A percentile compares a stretch with the other conserved stretches of the same genome.
Conservation (phyloP, 2,888 invertebrate genomes). For the Drosophila paucipuncta region DNA sequence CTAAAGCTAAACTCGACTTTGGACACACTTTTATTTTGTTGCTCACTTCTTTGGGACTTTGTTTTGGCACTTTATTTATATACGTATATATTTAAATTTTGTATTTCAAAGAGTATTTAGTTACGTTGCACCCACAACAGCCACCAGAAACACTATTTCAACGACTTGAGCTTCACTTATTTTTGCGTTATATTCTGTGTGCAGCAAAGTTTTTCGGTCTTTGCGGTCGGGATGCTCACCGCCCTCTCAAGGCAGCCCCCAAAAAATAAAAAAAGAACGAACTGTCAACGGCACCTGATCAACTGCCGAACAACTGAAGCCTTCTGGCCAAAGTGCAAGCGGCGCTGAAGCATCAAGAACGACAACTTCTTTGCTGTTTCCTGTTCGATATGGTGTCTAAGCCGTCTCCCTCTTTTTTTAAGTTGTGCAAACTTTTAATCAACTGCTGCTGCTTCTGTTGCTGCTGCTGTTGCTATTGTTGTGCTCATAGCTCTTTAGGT, state of each 20-base stretch:
- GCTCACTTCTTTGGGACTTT: conserved; percentile 64
- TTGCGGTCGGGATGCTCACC: conserved; percentile 38
- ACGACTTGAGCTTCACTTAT: conserved; percentile 67
- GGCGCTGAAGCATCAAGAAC: conserved; percentile 48
- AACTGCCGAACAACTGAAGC: conserved; percentile 48
- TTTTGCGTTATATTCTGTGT: conserved; percentile 54
- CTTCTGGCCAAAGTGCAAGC: conserved; percentile 56
- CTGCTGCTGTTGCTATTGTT: conserved; percentile 62
- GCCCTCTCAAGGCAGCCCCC: too few species aligned
- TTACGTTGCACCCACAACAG: conserved; percentile 36
- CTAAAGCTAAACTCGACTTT: conserved; percentile 41
- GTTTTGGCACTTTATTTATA: conserved; percentile 80
- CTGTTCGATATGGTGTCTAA: conserved; percentile 50
- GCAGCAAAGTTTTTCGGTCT: conserved; percentile 58
- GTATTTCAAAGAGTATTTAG: conserved; percentile 79
- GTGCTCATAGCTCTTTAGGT: conserved; percentile 63
- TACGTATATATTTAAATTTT: conserved; percentile 68
- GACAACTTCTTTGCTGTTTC: conserved; percentile 48
- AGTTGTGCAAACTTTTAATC: conserved; percentile 77
- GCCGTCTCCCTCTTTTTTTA: conserved; percentile 39
- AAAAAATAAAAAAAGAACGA: conserved; percentile 29
- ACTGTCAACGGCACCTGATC: conserved; percentile 77
- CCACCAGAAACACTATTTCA: conserved; percentile 20
- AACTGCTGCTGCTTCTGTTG: conserved; percentile 65
- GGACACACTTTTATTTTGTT: conserved; percentile 45